Base-by-base conservation (phyloP, 2,797 vertebrate genomes). In the Sylvia borin region DNA sequence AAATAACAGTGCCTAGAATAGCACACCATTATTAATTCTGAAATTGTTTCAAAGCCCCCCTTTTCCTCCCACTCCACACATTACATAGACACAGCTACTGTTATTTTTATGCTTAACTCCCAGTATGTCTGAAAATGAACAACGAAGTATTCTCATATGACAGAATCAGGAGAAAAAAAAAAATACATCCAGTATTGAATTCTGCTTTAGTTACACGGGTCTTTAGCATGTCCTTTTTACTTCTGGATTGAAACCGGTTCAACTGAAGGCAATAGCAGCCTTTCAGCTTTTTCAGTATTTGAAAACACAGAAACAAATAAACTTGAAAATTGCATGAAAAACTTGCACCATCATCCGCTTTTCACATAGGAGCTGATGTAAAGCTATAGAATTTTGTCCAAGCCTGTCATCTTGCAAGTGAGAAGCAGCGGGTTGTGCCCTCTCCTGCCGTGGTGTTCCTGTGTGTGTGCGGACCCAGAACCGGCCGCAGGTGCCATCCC, bases 61-160 rank as follows among this genome's bases (percentile, higher is more conserved):
- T 68, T 70, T 87, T 86, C 74, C 93, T 94, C 95, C 95, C 67
- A 97, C 67, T 85, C 83, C 74, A 68, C 60, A 72, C 4, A 21
- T 92, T 81, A 86, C 51, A 76, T 13, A 90, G 85, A 90, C 64
- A 94, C 13, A 53, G 70, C 57, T 85, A 72, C 91, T 88, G 70
- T 93, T 94, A 88, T 92, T 97, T 97, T 93, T 92, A 43, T 90
- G 67, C 88, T 85, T 82, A 95, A 61, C 60, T 93, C 64, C 45
- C 43, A 75, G 65, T 53, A 27, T 54, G 50, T 92, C 45, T 65
- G 48, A 81, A 71, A 77, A 87, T 54, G 91, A 95, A 54, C 55
- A 91, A 74, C 53, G 55, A 50, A 85, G 18, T 50, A 71, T 76
- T 34, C n/a, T 82, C 34, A 34, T 71, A 22, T 72, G 36, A 81